Base-by-base conservation (phyloP, 2,797 vertebrate genomes). In the Hypotaenidia okinawae region DNA sequence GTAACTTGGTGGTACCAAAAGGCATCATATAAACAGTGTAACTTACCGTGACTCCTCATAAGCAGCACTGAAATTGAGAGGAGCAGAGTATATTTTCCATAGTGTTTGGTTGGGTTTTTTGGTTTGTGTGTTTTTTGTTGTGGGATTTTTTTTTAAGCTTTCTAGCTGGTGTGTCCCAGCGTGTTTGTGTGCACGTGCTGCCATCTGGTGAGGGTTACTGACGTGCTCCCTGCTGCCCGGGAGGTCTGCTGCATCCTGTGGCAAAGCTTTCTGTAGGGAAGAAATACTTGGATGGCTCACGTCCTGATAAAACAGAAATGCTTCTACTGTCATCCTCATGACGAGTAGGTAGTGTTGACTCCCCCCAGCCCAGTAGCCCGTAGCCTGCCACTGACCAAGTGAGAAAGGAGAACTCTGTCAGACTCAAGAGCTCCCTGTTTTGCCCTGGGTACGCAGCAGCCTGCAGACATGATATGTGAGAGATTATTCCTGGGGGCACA, bases 181-280 rank as follows among this genome's bases (percentile, higher is more conserved):
- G 9, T 45, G 61, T 94, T 67, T 2, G 0, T 88, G 62, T 45
- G 67, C 35, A 19, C 64, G 63, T 93, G 86, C 76, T 96, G 93
- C 96, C 97, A 95, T 52, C 97, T 91, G 57, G 45, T 82, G 97
- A 59, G 19, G 27, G 6, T 58, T 51, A 22, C 15, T 17, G 23
- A 3, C 45, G 45, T 63, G 37, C 37, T 37, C 3, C 8, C 43
- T 4, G 8, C 27, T 33, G 52, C 35, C 22, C 28, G 15, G 24
- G 37, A 41, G 2, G 1, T 54, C 52, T 19, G 0, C 19, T n/a
- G 27, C 16, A 2, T 52, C 51, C 25, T 13, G 18, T 61, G 30
- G 28, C 21, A 33, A 33, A 6, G 61, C 49, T 35, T 22, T 24
- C 28, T 9, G n/a, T 43, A 19, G 18, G 45, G 55, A 37, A 9